Base-by-base conservation (phyloP, 2,888 invertebrate species). In the Drosophila tanythrix region DNA sequence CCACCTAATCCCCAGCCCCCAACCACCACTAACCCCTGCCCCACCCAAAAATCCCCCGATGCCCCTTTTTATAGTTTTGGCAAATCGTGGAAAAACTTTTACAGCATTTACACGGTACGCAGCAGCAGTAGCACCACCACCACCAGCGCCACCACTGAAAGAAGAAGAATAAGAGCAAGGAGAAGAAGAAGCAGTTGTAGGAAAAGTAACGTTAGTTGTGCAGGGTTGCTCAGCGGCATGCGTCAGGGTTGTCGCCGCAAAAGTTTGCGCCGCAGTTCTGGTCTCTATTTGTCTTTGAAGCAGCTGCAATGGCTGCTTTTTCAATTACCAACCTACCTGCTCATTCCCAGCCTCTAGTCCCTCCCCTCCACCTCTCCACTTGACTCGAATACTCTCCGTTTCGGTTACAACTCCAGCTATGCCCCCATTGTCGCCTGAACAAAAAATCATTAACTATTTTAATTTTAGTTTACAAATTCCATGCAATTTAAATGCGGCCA, bases 391-490 rank as follows among this genome's bases (percentile, higher is more conserved):
- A 29, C 56, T 38, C 29, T 31, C 15, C 40, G 57, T 11, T 25
- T n/a, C 10, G 25, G 57, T 51, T 36, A n/a, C 29, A 52, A 43
- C 31, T 35, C 5, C 58, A 33, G 78, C 76, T 57, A 71, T 79
- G 70, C 80, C 79, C 73, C 77, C 82, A 70, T 78, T 68, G 83
- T 83, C 82, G 83, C 83, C 80, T 82, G 85, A 88, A 88, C 88
- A 88, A 86, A 83, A 85, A 85, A 85, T 85, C 85, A 85, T 85
- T 88, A 88, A 88, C 85, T 88, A 85, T 85, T 85, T 85, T 88
- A 88, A 88, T 85, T 85, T 88, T 88, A 88, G 85, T 88, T 85
- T 73, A 88, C 83, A 89, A 89, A 88, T 89, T 89, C 81, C 74
- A 87, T 87, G 86, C 90, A 87, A 87, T 89, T 89, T 85, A 85